Conservation (phyloP, 2,113 vertebrate species). For the Etia nguti region DNA sequence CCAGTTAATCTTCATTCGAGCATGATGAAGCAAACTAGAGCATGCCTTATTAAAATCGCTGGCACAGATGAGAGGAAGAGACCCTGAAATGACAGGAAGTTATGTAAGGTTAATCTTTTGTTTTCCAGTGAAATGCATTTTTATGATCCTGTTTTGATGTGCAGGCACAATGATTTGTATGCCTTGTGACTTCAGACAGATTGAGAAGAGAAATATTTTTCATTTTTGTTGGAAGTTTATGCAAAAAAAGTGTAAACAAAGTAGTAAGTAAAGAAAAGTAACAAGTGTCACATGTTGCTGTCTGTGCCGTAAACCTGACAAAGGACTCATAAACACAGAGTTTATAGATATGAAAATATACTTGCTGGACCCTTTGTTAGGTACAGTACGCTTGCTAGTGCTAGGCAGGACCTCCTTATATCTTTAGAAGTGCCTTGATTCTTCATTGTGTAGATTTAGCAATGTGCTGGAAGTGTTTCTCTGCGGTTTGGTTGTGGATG, state of each 20-base stretch:
- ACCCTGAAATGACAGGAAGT: constrained; percentile 12
- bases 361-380: not conserved
- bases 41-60: constrained; percentile 42
- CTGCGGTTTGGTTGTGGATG: not conserved
- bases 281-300: not conserved
- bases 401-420: not conserved
- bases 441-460: not conserved
- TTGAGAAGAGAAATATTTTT: not conserved
- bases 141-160: not conserved
- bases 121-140: constrained; percentile 11
- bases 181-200: not conserved
- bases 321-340: not conserved
- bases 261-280: not conserved
- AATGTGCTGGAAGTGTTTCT: not conserved
- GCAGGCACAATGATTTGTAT: not conserved
- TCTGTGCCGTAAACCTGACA: not conserved
- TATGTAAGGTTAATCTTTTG: constrained; percentile 44
- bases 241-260: not conserved
- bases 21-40: constrained; percentile 51
- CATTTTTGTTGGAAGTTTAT: not conserved
- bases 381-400: not conserved
- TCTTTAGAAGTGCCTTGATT: not conserved
- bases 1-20: constrained; percentile 48
- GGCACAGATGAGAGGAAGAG: constrained; percentile 9
- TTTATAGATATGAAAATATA: not conserved